phyloP scores from a whole-genome alignment of 1,140 invertebrate species.

The Hyposmocoma kahamanoa region DNA sequence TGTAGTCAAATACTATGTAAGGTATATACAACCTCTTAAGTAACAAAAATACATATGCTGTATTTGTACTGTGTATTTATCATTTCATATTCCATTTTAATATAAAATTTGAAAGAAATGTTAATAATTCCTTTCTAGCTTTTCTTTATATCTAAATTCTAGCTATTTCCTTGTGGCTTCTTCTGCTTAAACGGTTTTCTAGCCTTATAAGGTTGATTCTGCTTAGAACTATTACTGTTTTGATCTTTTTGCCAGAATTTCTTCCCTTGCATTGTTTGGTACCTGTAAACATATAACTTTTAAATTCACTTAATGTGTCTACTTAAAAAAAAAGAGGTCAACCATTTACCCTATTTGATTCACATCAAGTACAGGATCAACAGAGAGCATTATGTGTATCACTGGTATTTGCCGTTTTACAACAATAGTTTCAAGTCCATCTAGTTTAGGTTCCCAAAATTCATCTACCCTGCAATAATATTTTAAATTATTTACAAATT shows the following conservation, averaged over 20 bases:
- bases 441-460: constrained; percentile 84
- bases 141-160: constrained; percentile 5
- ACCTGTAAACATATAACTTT: constrained; percentile 40
- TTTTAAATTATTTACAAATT: constrained; percentile 4
- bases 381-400: constrained; percentile 83
- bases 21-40: no score
- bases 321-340: neutral
- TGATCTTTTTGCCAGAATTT: constrained; percentile 66
- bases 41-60: no score
- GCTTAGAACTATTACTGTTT: constrained; percentile 27
- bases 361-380: constrained; percentile 55
- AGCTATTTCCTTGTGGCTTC: constrained; percentile 36
- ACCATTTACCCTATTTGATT: constrained; percentile 58
- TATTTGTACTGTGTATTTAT: no score
- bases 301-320: neutral
- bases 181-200: constrained; percentile 58
- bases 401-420: constrained; percentile 83
- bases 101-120: no score
- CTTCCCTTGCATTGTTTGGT: constrained; percentile 64
- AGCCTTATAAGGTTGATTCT: constrained; percentile 34
- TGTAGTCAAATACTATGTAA: no score
- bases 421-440: constrained; percentile 83
- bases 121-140: neutral
- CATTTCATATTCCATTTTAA: no score
- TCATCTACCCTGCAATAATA: constrained; percentile 82